A percentile compares a stretch with the other conserved stretches of the same genome.
phyloP scores from a whole-genome alignment of 2,888 invertebrate genomes.

The Mantis religiosa region DNA sequence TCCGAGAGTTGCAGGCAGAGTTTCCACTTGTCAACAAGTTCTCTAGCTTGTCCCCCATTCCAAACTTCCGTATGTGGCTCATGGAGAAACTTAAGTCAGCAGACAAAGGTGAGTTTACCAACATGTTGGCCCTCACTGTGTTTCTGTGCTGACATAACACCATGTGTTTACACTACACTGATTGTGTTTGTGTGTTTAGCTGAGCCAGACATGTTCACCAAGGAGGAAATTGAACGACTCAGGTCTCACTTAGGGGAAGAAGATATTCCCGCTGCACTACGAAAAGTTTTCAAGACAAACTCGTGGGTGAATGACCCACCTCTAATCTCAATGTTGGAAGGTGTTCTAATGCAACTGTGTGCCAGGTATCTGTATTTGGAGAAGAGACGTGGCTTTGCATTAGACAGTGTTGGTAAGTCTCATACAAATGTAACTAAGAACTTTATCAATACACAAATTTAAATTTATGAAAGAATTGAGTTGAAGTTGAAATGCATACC shows the following conservation, averaged over 20 bases:
- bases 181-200: neutral
- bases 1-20: constrained; percentile 54
- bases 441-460: no score
- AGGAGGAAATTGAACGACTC: constrained; percentile 28
- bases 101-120: constrained; percentile 22
- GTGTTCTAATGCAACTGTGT: constrained; percentile 56
- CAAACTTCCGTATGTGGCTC: constrained; percentile 62
- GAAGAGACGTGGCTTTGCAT: constrained; percentile 57
- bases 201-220: constrained; percentile 26
- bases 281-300: constrained; percentile 44
- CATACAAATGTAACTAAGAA: no score
- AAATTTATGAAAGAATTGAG: no score
- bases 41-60: constrained; percentile 66
- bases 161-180: no score
- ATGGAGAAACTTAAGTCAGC: constrained; percentile 49
- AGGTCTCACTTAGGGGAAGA: constrained; percentile 33
- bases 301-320: constrained; percentile 49
- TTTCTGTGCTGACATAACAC: no score
- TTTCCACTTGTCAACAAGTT: constrained; percentile 57
- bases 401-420: constrained; percentile 63
- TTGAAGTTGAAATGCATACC: no score
- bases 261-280: constrained; percentile 39
- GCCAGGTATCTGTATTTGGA: constrained; percentile 59
- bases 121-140: no score
- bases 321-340: constrained; percentile 44